Base-by-base conservation (phyloP, 2,113 vertebrate species). In the Chaenogobius annularis region DNA sequence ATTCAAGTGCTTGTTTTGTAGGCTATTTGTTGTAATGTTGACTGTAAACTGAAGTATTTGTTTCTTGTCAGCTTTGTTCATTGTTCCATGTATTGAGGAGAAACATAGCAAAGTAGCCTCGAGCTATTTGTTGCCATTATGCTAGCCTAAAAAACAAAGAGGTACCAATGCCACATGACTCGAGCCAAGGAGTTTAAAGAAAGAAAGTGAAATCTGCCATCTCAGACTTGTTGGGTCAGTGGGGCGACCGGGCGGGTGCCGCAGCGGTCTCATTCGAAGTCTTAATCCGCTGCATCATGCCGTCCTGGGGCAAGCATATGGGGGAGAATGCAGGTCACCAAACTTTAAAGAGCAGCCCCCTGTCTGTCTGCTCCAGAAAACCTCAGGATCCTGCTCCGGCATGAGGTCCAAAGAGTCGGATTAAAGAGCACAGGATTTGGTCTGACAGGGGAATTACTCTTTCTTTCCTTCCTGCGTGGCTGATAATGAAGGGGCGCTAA, bases 251-350 rank as follows among this genome's bases (percentile, higher is more conserved):
- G 73, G 52, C 46, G 64, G 66, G 22, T 22, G 26, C 48, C 69
- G 66, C 69, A 70, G 50, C 47, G 67, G 75, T 87, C 83, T 78
- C 46, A 82, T 83, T 85, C 80, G 85, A 3, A 74, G 37, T 69
- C 70, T 75, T 90, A 90, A 90, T 85, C 87, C 84, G 19, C 74
- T 66, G 85, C 61, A 83, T 85, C 73, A 69, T 65, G 81, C 71
- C 73, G 71, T 68, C 67, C 31, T 68, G 73, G 77, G 72, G 80
- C 40, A 65, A 77, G 82, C 90, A 90, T 89, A 89, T 87, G 89
- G 86, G 86, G 75, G 40, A 54, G 19, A 90, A 90, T 91, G 90
- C 89, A 89, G 89, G 89, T 89, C 90, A 90, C 63, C 59, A 77
- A 72, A 80, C 81, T 86, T 87, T 85, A 66, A 22, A 83, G 81